Percentiles rank a stretch among this genome's conserved stretches.
These are phyloP conservation scores for Micromys minutus DNA, from an alignment of 2,113 vertebrate genomes.

Conservation along the genomic window DNA sequence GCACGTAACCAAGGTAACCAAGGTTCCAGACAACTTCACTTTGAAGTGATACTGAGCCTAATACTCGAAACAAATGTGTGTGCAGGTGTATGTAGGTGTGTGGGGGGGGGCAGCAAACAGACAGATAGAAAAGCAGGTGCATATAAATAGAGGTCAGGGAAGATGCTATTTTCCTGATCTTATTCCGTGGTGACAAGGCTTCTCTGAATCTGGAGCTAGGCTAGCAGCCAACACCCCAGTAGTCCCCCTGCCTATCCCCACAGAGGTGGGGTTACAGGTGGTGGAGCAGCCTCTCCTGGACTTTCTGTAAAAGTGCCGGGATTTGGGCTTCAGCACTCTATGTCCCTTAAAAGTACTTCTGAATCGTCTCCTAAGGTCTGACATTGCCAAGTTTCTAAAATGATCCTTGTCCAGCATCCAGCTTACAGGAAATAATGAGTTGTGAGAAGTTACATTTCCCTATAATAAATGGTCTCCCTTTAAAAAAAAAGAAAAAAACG, in stretches of 20 bases:
- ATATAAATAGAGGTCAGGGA: neutral
- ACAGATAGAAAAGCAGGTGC: too few relatives aligned
- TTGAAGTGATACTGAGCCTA: neutral
- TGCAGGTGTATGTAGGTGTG: neutral
- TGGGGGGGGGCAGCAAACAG: too few relatives aligned
- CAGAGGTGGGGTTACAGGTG: neutral
- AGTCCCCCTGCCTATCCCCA: neutral
- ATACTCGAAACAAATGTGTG: neutral
- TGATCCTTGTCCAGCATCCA: neutral
- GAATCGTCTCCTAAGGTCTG: neutral
- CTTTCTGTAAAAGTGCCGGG: too few relatives aligned
- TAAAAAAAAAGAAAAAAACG: neutral
- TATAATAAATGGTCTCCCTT: neutral
- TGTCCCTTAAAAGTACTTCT: too few relatives aligned
- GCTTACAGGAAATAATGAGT: neutral
- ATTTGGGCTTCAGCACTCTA: neutral
- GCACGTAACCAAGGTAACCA: rapidly evolving
- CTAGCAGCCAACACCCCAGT: neutral
- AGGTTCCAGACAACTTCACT: neutral
- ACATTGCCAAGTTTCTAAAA: neutral
- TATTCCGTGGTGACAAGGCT: neutral
- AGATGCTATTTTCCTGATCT: neutral
- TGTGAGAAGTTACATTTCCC: neutral
- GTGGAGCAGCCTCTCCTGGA: neutral
- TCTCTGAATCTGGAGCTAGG: neutral